Percentiles rank a stretch among this genome's conserved stretches.
Evolutionary conservation across 2,113 vertebrate genomes (phyloP).

Genomic region (Otis tarda): DNA sequence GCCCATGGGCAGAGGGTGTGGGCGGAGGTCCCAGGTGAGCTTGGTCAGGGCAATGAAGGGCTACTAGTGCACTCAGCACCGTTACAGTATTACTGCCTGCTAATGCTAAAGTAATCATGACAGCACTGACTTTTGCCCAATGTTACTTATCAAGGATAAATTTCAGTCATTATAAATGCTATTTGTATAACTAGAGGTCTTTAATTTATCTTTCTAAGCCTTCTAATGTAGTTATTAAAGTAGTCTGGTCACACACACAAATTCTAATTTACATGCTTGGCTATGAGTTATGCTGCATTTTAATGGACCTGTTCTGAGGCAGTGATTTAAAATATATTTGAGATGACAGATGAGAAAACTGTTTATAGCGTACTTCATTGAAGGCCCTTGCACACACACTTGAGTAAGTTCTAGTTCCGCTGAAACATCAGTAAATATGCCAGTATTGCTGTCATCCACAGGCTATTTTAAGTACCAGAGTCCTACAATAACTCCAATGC

Average conservation of each 20-base stretch:
- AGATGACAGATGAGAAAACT: background rate
- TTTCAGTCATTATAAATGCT: background rate
- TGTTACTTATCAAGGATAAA: rapidly evolving
- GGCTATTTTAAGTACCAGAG: background rate
- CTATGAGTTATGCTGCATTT: background rate
- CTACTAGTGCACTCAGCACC: background rate
- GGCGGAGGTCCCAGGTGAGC: background rate
- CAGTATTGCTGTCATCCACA: background rate
- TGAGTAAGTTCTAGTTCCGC: background rate
- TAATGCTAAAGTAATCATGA: background rate
- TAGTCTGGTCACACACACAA: background rate
- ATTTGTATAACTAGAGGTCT: background rate
- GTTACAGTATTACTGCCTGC: background rate
- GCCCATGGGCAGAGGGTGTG: background rate
- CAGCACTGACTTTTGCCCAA: background rate
- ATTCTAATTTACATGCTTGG: background rate
- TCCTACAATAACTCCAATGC: background rate
- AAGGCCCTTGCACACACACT: background rate
- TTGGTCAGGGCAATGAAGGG: background rate
- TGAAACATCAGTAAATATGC: background rate
- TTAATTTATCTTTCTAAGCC: background rate
- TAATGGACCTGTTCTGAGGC: slow-evolving; percentile 9
- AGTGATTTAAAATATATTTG: background rate
- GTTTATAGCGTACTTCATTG: background rate
- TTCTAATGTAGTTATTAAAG: background rate